Evolutionary conservation across 2,888 invertebrate species (phyloP), one percentile per base, ranked within the genome.

Genomic region (Drosophila mercatorum): DNA sequence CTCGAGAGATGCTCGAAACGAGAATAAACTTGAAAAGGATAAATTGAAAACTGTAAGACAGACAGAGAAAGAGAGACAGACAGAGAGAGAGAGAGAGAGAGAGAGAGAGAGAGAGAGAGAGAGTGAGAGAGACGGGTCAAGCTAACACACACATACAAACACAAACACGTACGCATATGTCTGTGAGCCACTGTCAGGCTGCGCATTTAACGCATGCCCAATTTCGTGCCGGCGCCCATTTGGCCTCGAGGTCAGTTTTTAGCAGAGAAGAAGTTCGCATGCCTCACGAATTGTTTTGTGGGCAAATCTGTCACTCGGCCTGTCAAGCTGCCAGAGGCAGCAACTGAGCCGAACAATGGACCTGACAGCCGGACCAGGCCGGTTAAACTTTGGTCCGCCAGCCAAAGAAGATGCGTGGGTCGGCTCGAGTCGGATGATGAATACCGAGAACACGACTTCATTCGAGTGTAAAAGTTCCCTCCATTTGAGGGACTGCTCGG

Each of bases 301-400:
- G 83, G 66, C 83, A 78, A 86, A 83, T 78, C 83, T 82, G 86
- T 83, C 83, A 84, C 85, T 84, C 80, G 72, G 62, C 65, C 85
- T 84, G 85, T 84, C 81, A 68, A 66, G 56, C 79, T 79, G 77
- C 80, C 77, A 72, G 67, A 63, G 74, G 11, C 64, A 60, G 36
- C 64, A 58, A 58, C 56, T 53, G 57, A 56, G 38, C 53, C 28
- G 60, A 72, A 61, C 57, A 72, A 65, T 64, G 65, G 41, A 72
- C 56, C 31, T 72, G 72, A 68, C 67, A 59, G 53, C 36, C 47
- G 36, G 36, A 7, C 46, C 41, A 66, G 44, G 17, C 61, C 49
- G 36, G 63, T 47, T 56, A 34, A 60, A 36, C 61, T 57, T 51
- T 28, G 31, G 22, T 14, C 53, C n/a, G 1, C 12, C 14, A 26